phyloP scores from a whole-genome alignment of 2,113 vertebrate species.

The Galbula dea region DNA sequence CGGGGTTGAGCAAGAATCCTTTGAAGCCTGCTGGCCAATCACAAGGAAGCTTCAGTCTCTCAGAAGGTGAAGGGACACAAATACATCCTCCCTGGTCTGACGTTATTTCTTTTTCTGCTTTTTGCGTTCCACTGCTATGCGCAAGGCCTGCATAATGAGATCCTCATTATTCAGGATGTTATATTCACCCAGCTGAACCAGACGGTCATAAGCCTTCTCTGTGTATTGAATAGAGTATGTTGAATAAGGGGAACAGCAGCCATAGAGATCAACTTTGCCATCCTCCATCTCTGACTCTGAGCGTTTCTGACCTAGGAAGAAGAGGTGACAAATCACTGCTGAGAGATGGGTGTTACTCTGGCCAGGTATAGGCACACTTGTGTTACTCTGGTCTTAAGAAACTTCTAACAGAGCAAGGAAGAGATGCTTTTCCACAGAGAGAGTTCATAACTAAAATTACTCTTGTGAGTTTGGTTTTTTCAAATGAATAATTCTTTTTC shows the following conservation, averaged over 20 bases:
- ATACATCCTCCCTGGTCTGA: not conserved
- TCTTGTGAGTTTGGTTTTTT: not conserved
- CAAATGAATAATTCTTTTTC: not conserved
- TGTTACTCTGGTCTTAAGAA: too few species aligned
- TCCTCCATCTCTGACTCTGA: conserved; percentile 72
- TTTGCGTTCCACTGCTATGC: conserved; percentile 54
- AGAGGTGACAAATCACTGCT: not conserved
- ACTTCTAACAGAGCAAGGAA: not conserved
- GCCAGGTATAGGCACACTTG: too few species aligned
- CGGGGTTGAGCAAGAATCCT: not conserved
- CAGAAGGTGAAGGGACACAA: not conserved
- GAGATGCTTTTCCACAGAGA: not conserved
- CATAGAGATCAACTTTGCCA: conserved; percentile 69
- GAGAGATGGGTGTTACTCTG: not conserved
- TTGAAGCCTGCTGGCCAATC: not conserved
- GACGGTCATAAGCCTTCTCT: conserved; percentile 43
- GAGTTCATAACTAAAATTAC: not conserved
- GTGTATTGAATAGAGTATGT: conserved; percentile 72
- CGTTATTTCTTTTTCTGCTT: conserved; percentile 30
- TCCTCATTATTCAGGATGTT: conserved; percentile 73
- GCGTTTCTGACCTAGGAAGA: conserved; percentile 67
- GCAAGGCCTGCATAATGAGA: conserved; percentile 54
- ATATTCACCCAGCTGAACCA: conserved; percentile 73
- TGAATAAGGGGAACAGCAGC: conserved; percentile 65
- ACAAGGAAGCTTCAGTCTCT: not conserved